Conservation (phyloP, 2,888 invertebrate species). For the Netelia virgata region DNA sequence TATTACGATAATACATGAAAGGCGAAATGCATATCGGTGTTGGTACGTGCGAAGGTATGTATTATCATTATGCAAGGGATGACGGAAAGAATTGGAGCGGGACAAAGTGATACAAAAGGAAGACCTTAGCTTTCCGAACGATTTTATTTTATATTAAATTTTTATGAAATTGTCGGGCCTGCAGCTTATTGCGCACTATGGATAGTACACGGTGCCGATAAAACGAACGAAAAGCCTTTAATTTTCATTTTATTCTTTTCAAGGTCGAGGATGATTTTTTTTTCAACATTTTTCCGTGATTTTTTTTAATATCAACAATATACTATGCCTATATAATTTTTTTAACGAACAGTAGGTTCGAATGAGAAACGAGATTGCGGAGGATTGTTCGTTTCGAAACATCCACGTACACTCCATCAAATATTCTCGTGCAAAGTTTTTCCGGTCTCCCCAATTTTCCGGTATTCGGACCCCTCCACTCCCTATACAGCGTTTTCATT, state of each 20-base stretch:
- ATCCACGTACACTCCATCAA: neutral
- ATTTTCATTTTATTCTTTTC: no score
- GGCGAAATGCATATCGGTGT: neutral
- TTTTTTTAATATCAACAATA: no score
- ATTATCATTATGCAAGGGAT: neutral
- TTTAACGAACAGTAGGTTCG: no score
- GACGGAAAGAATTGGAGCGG: constrained; percentile 48
- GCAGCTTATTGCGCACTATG: neutral
- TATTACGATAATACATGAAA: constrained; percentile 36
- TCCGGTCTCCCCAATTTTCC: neutral
- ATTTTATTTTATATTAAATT: constrained; percentile 8
- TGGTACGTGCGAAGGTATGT: constrained; percentile 5
- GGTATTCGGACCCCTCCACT: neutral
- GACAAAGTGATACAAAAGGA: constrained; percentile 3
- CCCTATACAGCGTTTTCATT: constrained; percentile 12
- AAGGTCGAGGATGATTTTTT: no score
- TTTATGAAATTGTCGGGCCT: neutral
- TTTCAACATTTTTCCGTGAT: no score
- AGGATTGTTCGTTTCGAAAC: no score
- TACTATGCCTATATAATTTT: no score
- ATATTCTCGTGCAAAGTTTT: neutral
- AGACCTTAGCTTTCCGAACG: neutral
- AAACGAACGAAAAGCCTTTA: no score
- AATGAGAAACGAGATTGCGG: no score
- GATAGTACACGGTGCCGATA: no score